Evolutionary conservation across 2,113 vertebrate genomes (phyloP), one percentile per base, ranked within the genome.

Genomic region (Oriolus oriolus): DNA sequence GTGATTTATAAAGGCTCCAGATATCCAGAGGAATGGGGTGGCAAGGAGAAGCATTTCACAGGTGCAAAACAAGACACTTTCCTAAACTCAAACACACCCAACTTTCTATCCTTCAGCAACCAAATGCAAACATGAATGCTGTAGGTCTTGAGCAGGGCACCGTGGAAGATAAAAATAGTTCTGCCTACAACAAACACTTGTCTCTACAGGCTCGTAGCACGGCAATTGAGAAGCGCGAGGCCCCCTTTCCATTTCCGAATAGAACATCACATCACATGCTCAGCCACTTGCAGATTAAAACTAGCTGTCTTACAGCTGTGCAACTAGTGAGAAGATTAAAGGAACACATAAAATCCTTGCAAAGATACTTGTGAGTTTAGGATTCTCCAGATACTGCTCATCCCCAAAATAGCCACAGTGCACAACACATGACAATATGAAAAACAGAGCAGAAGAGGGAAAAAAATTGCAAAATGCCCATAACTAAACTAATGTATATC

Each of bases 271-370:
- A 68, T 83, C 49, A 90, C 31, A 63, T 5, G 70, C 83, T 93
- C 28, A 84, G 20, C 21, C 85, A 77, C 75, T 74, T 81, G 87
- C 57, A 71, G 89, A 90, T 71, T 90, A 87, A 70, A 95, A 94
- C 78, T 88, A 50, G 45, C 35, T 95, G 54, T 93, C 45, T 95
- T 90, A 91, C 82, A 68, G 93, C 73, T 90, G 70, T 82, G 93
- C 18, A 31, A 28, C 45, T n/a, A 73, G 54, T 9, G 15, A 75
- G 54, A 71, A 2, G 41, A 95, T 79, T 65, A 93, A 76, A 84
- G 50, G 63, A 94, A 87, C 41, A 76, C 39, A 85, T 74, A 70
- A 96, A 97, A 94, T 61, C 68, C 41, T 57, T 83, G 37, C 63
- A 57, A 37, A 88, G 27, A 31, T 54, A 41, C 23, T 42, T 81